These are phyloP conservation scores for Phyto melanocephala DNA, from an alignment of 2,888 invertebrate species.

Conservation along the genomic window DNA sequence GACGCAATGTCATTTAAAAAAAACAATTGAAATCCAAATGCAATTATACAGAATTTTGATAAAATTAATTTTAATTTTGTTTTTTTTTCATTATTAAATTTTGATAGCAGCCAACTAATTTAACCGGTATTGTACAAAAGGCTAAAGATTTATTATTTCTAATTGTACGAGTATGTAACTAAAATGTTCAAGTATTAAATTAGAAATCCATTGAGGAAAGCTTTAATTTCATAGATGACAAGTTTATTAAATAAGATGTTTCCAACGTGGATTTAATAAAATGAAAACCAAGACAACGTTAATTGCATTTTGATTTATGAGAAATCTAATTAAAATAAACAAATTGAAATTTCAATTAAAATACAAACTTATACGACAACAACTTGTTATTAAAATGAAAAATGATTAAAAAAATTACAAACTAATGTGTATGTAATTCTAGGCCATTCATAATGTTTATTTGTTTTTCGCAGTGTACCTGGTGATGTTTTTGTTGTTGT, in stretches of 20 bases:
- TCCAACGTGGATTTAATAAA: constrained; percentile 45
- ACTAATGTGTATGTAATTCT: constrained; percentile 63
- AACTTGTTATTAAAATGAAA: constrained; percentile 42
- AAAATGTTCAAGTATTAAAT: not conserved
- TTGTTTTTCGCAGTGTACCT: not conserved
- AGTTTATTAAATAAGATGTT: constrained; percentile 49
- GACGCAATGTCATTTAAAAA: constrained; percentile 59
- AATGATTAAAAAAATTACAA: constrained; percentile 30
- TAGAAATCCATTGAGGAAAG: constrained; percentile 57
- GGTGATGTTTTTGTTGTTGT: no score
- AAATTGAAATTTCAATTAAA: constrained; percentile 65
- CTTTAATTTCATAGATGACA: constrained; percentile 63
- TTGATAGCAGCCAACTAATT: constrained; percentile 53
- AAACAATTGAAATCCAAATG: constrained; percentile 37
- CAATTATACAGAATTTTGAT: constrained; percentile 53
- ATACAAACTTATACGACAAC: not conserved
- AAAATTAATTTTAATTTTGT: not conserved
- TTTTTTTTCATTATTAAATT: not conserved
- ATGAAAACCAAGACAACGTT: constrained; percentile 18
- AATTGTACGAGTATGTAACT: not conserved
- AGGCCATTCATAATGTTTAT: constrained; percentile 64
- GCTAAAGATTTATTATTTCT: constrained; percentile 33
- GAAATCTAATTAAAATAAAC: constrained; percentile 64
- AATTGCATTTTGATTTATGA: constrained; percentile 64
- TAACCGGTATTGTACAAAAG: constrained; percentile 22